These are phyloP conservation scores for Drosophila lacertosa DNA, from an alignment of 1,140 invertebrate species.

Conservation along the genomic window DNA sequence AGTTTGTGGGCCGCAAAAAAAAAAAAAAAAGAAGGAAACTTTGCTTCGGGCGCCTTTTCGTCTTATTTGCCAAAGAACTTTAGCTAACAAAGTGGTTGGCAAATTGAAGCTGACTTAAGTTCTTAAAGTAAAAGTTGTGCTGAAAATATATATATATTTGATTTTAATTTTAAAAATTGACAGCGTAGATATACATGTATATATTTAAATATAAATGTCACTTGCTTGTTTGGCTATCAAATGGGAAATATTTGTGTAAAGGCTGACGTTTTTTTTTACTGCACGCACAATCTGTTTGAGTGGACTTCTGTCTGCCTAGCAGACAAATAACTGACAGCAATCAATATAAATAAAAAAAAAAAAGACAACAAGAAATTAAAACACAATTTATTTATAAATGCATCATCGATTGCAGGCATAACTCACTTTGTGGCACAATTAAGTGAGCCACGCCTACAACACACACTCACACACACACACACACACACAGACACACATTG, in stretches of 20 bases:
- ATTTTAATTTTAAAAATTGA: too few relatives aligned
- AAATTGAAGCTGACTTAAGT: not conserved
- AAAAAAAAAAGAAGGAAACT: not conserved
- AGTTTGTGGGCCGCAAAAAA: slow-evolving; percentile 14
- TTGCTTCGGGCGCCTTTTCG: too few relatives aligned
- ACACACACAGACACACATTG: not conserved
- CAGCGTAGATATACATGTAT: too few relatives aligned
- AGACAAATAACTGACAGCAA: slow-evolving; percentile 22
- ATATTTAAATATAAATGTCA: not conserved
- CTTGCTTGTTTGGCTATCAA: not conserved
- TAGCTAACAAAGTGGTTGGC: slow-evolving; percentile 7
- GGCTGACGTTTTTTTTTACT: slow-evolving; percentile 1
- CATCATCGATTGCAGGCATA: slow-evolving; percentile 62
- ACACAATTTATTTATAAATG: slow-evolving; percentile 15
- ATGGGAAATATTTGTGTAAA: not conserved
- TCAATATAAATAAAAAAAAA: slow-evolving; percentile 14
- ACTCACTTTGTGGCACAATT: slow-evolving; percentile 70
- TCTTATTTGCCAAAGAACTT: too few relatives aligned
- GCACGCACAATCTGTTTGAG: slow-evolving; percentile 32
- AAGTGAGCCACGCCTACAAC: slow-evolving; percentile 50
- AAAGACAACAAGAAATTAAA: slow-evolving; percentile 15
- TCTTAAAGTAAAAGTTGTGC: too few relatives aligned
- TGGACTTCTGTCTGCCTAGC: slow-evolving; percentile 37
- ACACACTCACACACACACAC: not conserved
- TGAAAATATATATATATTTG: too few relatives aligned